Conservation (phyloP, 1,140 invertebrate genomes). For the Tachypleus tridentatus region DNA sequence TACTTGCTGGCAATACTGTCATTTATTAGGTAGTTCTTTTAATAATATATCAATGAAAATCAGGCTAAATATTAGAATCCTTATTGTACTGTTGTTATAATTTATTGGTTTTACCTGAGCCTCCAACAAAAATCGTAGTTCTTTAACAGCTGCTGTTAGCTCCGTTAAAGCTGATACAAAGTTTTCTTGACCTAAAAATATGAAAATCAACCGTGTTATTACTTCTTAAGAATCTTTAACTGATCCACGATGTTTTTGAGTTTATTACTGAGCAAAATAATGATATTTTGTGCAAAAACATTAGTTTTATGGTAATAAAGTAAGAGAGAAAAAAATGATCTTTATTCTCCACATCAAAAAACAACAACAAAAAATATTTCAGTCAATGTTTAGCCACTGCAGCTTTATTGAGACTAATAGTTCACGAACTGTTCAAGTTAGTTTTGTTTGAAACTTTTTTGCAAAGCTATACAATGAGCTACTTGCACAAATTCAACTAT, state of each 20-base stretch:
- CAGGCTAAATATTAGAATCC: slow-evolving; percentile 2
- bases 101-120: slow-evolving; percentile 19
- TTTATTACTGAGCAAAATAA: too few relatives aligned
- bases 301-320: too few relatives aligned
- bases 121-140: slow-evolving; percentile 14
- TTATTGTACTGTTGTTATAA: background rate
- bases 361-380: background rate
- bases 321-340: background rate
- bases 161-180: slow-evolving; percentile 14
- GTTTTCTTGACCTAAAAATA: slow-evolving; percentile 11
- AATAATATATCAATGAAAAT: slow-evolving; percentile 1
- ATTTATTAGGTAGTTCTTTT: slow-evolving; percentile 4
- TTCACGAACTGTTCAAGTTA: too few relatives aligned
- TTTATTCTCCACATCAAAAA: background rate
- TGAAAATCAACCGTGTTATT: background rate
- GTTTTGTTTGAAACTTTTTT: too few relatives aligned
- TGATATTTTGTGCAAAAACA: background rate
- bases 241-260: too few relatives aligned
- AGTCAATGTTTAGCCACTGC: too few relatives aligned
- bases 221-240: too few relatives aligned
- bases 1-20: background rate
- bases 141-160: slow-evolving; percentile 14
- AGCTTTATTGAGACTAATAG: too few relatives aligned
- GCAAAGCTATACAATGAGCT: too few relatives aligned
- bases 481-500: too few relatives aligned